Evolutionary conservation across 2,113 vertebrate species (phyloP).

Genomic region (Smithornis capensis): DNA sequence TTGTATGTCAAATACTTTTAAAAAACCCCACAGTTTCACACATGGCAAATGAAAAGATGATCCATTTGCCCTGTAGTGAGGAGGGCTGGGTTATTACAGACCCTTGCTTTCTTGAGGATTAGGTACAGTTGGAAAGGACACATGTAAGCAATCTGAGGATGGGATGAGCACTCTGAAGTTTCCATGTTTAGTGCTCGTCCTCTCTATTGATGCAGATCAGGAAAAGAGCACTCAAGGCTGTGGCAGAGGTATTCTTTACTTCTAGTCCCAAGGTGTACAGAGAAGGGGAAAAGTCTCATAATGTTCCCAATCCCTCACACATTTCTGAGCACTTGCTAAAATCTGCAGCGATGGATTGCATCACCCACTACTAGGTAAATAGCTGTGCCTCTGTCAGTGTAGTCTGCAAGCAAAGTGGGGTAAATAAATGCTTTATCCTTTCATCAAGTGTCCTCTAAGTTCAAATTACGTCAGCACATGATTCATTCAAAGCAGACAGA

Average conservation of each 20-base stretch:
- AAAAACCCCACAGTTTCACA: not conserved
- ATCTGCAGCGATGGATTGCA: not conserved
- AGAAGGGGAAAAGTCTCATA: not conserved
- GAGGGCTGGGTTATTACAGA: not conserved
- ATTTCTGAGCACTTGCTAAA: not conserved
- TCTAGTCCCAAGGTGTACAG: not conserved
- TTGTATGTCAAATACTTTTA: not conserved
- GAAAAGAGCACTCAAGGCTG: not conserved
- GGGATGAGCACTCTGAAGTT: not conserved
- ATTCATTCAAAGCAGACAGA: not conserved
- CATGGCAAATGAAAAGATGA: not conserved
- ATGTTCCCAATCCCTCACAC: not conserved
- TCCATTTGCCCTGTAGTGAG: not conserved
- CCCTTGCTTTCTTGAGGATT: not conserved
- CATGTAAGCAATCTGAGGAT: not conserved
- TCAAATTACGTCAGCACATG: not conserved
- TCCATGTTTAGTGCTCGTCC: not conserved
- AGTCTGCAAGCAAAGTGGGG: not conserved
- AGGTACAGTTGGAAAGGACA: not conserved
- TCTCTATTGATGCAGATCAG: not conserved
- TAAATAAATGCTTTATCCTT: not conserved
- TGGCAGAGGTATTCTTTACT: not conserved
- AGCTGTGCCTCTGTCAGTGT: not conserved
- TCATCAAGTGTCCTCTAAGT: not conserved
- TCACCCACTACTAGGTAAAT: not conserved